A percentile compares a stretch with the other conserved stretches of the same genome.
phyloP scores from a whole-genome alignment of 2,797 vertebrate species.

The Muscicapa striata region DNA sequence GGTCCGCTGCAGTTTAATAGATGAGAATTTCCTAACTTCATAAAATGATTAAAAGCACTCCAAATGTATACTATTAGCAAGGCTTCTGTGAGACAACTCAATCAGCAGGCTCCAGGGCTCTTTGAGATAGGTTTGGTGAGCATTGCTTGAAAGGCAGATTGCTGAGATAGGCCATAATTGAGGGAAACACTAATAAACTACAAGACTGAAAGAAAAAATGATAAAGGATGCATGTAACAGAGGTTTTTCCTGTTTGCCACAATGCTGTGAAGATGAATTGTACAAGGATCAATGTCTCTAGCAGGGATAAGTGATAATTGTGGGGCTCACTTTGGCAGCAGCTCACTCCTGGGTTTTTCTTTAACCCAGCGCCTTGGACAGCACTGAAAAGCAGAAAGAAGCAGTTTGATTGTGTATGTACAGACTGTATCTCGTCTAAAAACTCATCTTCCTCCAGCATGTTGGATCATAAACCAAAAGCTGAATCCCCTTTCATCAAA shows the following conservation, averaged over 20 bases:
- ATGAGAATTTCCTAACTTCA: constrained; percentile 51
- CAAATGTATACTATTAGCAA: not conserved
- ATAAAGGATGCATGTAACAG: not conserved
- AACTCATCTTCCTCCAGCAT: constrained; percentile 29
- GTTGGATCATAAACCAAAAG: constrained; percentile 18
- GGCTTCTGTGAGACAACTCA: constrained; percentile 11
- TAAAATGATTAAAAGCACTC: constrained; percentile 46
- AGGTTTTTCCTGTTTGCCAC: not conserved
- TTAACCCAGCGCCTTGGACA: not conserved
- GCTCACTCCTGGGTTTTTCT: not conserved
- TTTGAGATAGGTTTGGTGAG: not conserved
- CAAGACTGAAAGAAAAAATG: not conserved
- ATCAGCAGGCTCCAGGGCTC: not conserved
- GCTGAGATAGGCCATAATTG: not conserved
- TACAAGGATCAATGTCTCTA: not conserved
- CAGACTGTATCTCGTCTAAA: constrained; percentile 2
- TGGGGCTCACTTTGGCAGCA: not conserved
- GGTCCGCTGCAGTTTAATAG: constrained; percentile 38
- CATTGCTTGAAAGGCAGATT: not conserved
- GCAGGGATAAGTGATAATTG: not conserved
- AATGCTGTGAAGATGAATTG: not conserved
- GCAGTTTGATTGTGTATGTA: not conserved
- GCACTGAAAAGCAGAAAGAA: not conserved
- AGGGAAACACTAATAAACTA: not conserved
- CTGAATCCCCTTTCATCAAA: constrained; percentile 20